These are phyloP conservation scores for Danio rerio DNA, from an alignment of 2,113 vertebrate genomes.

Conservation along the genomic window DNA sequence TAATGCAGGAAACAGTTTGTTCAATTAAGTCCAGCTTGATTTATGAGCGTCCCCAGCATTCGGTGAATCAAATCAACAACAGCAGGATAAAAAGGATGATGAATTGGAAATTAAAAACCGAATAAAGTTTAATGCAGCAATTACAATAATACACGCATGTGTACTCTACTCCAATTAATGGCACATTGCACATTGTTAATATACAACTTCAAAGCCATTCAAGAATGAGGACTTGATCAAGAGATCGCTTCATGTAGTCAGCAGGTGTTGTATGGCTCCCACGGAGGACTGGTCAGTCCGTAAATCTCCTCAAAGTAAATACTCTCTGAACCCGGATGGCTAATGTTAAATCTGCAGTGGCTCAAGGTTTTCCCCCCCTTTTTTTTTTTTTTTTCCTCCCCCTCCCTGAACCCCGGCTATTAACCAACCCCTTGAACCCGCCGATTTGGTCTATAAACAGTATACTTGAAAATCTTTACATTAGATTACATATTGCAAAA, in stretches of 20 bases:
- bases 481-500: slow-evolving; percentile 47
- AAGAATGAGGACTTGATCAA: slow-evolving; percentile 19
- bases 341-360: slow-evolving; percentile 4
- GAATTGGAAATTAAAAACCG: slow-evolving; percentile 35
- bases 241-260: slow-evolving; percentile 35
- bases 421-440: neutral
- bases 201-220: slow-evolving; percentile 44
- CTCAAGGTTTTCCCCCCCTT: neutral
- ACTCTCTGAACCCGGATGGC: slow-evolving; percentile 13
- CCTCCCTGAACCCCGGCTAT: slow-evolving; percentile 17
- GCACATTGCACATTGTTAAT: slow-evolving; percentile 48
- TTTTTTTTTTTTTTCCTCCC: too few relatives aligned
- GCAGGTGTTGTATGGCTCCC: slow-evolving; percentile 36
- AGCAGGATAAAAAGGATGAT: slow-evolving; percentile 19
- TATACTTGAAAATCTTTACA: slow-evolving; percentile 44
- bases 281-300: neutral
- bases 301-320: slow-evolving; percentile 23
- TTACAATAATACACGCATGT: slow-evolving; percentile 47
- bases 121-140: slow-evolving; percentile 46
- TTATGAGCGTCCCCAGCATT: neutral
- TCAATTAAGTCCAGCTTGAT: neutral
- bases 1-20: neutral
- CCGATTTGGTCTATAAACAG: slow-evolving; percentile 36
- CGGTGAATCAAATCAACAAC: neutral
- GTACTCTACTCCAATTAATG: slow-evolving; percentile 46